Evolutionary conservation across 2,797 vertebrate species (phyloP), one percentile per base, ranked within the genome.

Genomic region (Chromobotia macracanthus): DNA sequence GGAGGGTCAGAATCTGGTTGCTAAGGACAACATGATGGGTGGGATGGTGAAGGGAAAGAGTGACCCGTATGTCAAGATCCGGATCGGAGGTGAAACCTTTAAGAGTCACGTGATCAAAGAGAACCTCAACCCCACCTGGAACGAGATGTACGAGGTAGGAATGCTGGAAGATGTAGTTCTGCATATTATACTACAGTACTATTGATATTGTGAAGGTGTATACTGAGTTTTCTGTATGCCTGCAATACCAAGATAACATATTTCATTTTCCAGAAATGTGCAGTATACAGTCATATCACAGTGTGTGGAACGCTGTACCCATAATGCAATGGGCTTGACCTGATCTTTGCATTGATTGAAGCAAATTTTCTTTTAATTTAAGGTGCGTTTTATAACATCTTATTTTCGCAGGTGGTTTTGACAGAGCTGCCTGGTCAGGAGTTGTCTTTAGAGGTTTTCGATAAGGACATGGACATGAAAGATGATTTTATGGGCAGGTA

Each of bases 401-500:
- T 23, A 69, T 21, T n/a, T 60, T 9, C 21, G 15, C 87, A 98
- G 97, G 95, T 94, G 50, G 87, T 97, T 74, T 90, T 97, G 65
- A 95, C 94, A 13, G 80, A 95, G 53, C 80, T 97, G 70, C 95
- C 95, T 5, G 97, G 97, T 76, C 96, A 98, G 88, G 96, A 96
- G 11, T 87, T 97, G 46, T 91, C 94, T 16, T 72, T 95, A 64
- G 95, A 96, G 35, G 82, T 97, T 66, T 95, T 95, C 64, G 97
- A 98, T 85, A 97, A 96, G 90, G 97, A 98, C 88, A 90, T 98
- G 79, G 95, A 98, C 84, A 90, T 92, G 90, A 96, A 95, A 85
- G 97, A 98, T 64, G 97, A 98, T 80, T 97, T 96, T 90, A 93
- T 98, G 92, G 97, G 97, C 84, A 94, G 96, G 97, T 92, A 88